Evolutionary conservation across 1,140 invertebrate genomes (phyloP).

Genomic region (Nautilus pompilius): DNA sequence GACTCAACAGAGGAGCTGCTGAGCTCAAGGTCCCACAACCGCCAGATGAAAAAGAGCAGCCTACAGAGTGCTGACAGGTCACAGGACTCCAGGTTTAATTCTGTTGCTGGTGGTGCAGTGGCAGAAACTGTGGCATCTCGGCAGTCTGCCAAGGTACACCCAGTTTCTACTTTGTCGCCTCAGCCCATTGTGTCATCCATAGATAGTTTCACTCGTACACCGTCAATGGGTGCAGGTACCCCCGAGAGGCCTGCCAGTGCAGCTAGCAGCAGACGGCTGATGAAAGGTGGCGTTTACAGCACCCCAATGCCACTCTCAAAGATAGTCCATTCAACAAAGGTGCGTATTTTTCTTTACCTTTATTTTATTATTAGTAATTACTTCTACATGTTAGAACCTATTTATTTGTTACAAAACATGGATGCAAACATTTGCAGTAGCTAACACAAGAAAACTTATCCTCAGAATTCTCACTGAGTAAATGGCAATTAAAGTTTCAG

Average conservation of each 20-base stretch:
- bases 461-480: too few relatives aligned
- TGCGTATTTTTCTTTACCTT: too few relatives aligned
- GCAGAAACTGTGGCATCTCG: neutral
- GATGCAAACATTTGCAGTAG: too few relatives aligned
- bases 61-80: neutral
- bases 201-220: neutral
- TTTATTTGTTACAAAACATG: too few relatives aligned
- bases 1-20: neutral
- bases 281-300: slow-evolving; percentile 36
- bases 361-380: too few relatives aligned
- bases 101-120: neutral
- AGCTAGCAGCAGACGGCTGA: slow-evolving; percentile 8
- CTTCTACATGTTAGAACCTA: too few relatives aligned
- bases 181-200: too few relatives aligned
- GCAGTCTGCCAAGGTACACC: neutral
- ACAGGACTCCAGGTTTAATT: neutral
- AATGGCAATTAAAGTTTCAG: too few relatives aligned
- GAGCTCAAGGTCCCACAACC: too few relatives aligned
- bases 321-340: slow-evolving; percentile 8
- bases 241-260: neutral
- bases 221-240: neutral
- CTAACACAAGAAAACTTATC: too few relatives aligned
- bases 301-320: slow-evolving; percentile 35
- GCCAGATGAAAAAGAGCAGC: too few relatives aligned
- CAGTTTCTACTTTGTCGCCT: neutral